Conservation (phyloP, 2,113 vertebrate genomes). For the Monarcha castaneiventris region DNA sequence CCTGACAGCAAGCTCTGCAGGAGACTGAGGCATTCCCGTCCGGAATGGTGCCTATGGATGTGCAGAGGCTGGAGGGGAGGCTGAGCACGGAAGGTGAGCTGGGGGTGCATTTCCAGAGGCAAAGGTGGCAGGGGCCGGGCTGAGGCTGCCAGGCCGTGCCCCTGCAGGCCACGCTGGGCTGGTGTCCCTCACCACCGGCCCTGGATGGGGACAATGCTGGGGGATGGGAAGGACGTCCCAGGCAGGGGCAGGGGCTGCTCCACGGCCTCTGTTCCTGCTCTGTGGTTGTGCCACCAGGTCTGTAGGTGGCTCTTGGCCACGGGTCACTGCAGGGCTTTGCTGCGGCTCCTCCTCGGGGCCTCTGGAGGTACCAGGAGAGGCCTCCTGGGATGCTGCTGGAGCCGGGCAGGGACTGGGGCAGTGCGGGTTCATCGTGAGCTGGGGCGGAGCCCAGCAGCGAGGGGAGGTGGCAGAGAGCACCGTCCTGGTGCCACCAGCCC, state of each 20-base stretch:
- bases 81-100: background rate
- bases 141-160: background rate
- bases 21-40: background rate
- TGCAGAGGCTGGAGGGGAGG: background rate
- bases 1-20: background rate
- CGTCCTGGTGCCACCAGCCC: background rate
- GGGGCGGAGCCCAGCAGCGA: background rate
- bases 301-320: background rate
- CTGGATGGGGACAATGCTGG: background rate
- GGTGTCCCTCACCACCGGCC: background rate
- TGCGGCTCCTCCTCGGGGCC: background rate
- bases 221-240: background rate
- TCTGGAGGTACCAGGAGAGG: background rate
- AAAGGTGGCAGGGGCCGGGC: background rate
- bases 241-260: background rate
- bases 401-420: fast-evolving
- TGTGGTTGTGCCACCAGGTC: background rate
- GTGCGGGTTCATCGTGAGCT: background rate
- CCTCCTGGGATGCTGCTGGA: background rate
- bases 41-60: background rate
- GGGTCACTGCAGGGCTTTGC: background rate
- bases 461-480: background rate
- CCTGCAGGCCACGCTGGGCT: background rate
- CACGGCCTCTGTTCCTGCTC: background rate
- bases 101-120: background rate